phyloP scores from a whole-genome alignment of 2,113 vertebrate genomes.

The Haplochromis burtoni region DNA sequence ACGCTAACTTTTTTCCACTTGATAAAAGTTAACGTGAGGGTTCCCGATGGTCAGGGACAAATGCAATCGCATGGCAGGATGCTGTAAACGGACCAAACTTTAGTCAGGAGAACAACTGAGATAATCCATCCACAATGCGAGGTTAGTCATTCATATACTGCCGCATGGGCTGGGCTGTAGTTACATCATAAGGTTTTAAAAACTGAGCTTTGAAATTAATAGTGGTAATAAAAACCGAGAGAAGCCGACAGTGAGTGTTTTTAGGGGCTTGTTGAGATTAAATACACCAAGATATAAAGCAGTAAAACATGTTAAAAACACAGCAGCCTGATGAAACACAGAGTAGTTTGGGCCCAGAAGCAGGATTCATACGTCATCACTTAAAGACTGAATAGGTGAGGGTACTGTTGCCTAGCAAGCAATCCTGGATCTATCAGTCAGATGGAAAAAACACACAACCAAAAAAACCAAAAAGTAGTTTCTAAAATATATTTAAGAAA shows the following conservation, averaged over 20 bases:
- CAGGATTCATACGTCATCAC: background rate
- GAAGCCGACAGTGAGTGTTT: background rate
- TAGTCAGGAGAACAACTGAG: accelerated
- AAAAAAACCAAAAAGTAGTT: background rate
- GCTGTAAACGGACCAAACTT: background rate
- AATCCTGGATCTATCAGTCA: background rate
- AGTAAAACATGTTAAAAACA: background rate
- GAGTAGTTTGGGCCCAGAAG: background rate
- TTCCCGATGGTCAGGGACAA: accelerated
- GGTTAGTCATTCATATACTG: accelerated
- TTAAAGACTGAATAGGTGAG: background rate
- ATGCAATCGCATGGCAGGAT: background rate
- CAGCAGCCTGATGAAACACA: background rate
- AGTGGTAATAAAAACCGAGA: background rate
- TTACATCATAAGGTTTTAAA: background rate
- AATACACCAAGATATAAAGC: background rate
- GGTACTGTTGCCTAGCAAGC: background rate
- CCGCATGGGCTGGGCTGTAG: accelerated
- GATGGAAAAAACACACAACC: background rate
- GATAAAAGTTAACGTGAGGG: background rate
- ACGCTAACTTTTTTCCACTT: accelerated
- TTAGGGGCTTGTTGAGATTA: background rate
- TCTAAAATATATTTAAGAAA: background rate
- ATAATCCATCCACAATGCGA: background rate
- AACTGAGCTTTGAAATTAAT: background rate